Evolutionary conservation across 2,888 invertebrate genomes (phyloP).

Genomic region (Boloria euphrosyne): DNA sequence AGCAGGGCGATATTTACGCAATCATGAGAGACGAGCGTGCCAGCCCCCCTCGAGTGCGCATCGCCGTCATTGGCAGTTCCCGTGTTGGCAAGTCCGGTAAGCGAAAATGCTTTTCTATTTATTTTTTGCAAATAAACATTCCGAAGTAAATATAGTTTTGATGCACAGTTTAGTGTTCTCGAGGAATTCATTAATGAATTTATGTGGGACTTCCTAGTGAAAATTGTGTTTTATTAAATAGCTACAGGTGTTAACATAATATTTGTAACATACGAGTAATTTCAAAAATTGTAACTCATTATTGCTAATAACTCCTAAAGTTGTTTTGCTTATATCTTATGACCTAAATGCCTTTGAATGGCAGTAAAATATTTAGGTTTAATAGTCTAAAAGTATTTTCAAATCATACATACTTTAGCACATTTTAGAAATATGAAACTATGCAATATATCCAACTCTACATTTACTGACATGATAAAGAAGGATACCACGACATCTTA

Average conservation of each 20-base stretch:
- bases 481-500: constrained; percentile 25
- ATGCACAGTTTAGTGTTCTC: constrained; percentile 11
- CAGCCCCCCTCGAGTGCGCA: constrained; percentile 85
- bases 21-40: constrained; percentile 83
- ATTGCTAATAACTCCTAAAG: neutral
- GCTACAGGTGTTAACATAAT: no score
- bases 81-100: constrained; percentile 92
- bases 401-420: constrained; percentile 31
- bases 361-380: constrained; percentile 53
- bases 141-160: constrained; percentile 25
- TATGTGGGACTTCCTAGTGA: constrained; percentile 3
- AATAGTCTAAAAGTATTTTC: constrained; percentile 44
- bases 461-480: constrained; percentile 24
- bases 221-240: constrained; percentile 1
- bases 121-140: constrained; percentile 33
- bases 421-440: constrained; percentile 37
- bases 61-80: constrained; percentile 89
- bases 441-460: constrained; percentile 27
- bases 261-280: no score
- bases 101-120: constrained; percentile 38
- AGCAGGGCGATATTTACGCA: constrained; percentile 48
- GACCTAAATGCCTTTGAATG: constrained; percentile 56
- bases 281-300: no score
- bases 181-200: no score
- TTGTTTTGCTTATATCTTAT: constrained; percentile 45